Evolutionary conservation across 2,888 invertebrate species (phyloP), one percentile per base, ranked within the genome.

Genomic region (Thumatha senex): DNA sequence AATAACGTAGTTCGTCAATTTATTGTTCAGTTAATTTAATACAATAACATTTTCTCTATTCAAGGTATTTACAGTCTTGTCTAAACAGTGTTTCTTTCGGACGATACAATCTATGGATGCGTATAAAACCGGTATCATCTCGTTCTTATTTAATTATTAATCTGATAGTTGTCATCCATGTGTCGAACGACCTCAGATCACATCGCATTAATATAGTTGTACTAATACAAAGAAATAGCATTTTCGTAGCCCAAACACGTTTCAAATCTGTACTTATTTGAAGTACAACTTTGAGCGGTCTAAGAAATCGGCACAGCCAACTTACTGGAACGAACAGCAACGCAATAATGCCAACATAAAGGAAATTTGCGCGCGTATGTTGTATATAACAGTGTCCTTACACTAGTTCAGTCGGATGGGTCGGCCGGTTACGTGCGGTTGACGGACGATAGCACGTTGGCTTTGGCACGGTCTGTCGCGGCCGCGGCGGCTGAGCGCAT

Each of bases 401-500:
- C 40, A 57, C 36, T 46, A 52, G 49, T 43, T 59, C 51, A 40
- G 48, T 66, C 59, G 12, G 58, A 4, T 24, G 18, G 67, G 61
- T 51, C 63, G 40, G 59, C 87, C 14, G 39, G 39, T 82, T 88
- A 90, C 61, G 89, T 81, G 44, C 77, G 84, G 79, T 86, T 86
- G 73, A 86, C 93, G 68, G 78, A 89, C 14, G 85, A 84, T 8
- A 91, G 86, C 2, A 91, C 92, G 71, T 93, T 93, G 46, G 93
- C 93, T 73, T 95, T 96, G 42, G 97, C 96, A 61, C 96, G 93
- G 82, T 96, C 96, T 24, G 95, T 96, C 46, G 96, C 96, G 70
- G 95, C 95, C 74, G 95, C 95, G 0, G 96, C 96, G 0, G 95
- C 96, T 54, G 95, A 95, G 73, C 96, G 96, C 76, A 97, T 89